phyloP scores from a whole-genome alignment of 1,140 invertebrate species.

The Brachionus asplanchnoidis region DNA sequence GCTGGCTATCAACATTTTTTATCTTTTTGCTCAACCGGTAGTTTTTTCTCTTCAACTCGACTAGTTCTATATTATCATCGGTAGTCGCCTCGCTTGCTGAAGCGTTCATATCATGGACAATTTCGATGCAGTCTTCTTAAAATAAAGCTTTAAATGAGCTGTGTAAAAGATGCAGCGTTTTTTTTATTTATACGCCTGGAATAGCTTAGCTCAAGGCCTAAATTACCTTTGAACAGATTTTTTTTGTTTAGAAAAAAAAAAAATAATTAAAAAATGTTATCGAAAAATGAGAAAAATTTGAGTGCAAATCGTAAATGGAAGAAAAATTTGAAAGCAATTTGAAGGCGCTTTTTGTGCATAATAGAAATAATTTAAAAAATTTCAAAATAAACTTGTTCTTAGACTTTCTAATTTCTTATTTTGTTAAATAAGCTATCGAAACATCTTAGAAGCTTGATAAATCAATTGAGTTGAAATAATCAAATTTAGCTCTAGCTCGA shows the following conservation, averaged over 20 bases:
- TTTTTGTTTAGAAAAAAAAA: neutral
- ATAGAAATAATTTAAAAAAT: neutral
- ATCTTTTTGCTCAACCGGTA: slow-evolving; percentile 8
- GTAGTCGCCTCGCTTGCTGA: neutral
- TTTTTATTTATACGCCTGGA: neutral
- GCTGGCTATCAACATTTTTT: neutral
- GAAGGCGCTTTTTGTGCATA: slow-evolving; percentile 29
- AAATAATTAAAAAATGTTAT: neutral
- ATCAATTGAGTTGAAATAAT: neutral
- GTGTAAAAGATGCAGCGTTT: neutral
- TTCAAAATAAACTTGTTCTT: slow-evolving; percentile 32
- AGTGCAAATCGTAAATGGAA: neutral
- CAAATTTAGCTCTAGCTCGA: neutral
- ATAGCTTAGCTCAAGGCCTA: neutral
- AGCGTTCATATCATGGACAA: neutral
- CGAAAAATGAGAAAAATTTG: neutral
- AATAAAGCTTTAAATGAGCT: neutral
- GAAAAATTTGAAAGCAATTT: slow-evolving; percentile 8
- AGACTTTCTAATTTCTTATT: neutral
- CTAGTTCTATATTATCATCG: slow-evolving; percentile 10
- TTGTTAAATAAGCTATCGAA: neutral
- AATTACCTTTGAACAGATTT: neutral
- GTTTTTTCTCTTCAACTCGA: slow-evolving; percentile 7
- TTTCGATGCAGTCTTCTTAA: slow-evolving; percentile 11
- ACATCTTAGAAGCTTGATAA: neutral